Base-by-base conservation (phyloP, 2,888 invertebrate species). In the Tortricodes alternella region DNA sequence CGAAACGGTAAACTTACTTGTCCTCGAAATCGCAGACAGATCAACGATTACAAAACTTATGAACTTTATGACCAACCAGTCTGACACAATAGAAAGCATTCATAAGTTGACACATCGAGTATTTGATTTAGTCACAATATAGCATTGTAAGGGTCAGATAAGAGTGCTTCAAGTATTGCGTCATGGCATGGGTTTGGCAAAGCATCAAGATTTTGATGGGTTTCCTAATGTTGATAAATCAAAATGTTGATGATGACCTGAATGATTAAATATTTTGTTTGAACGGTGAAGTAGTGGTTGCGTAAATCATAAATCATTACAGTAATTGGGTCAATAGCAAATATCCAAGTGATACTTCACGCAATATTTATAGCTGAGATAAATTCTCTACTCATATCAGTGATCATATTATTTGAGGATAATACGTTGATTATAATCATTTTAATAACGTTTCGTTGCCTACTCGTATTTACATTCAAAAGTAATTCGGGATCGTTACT, bases 41-140 rank as follows among this genome's bases (percentile, higher is more conserved):
- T 8, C 8, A 39, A 23, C 11, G n/a, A 46, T 52, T 37, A 44
- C 44, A 19, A 39, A 39, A 46, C 21, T 21, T 23, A 11, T 34
- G 24, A 48, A 34, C 48, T 41, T 53, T 48, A 53, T 38, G 18
- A 21, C n/a, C 15, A n/a, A 18, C 24, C 5, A 21, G 18, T 27
- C 29, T 29, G 27, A 53, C 27, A 52, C 34, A 46, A 53, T n/a
- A 53, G 53, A 53, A 37, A 38, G 8, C 46, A 46, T 53, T 53
- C 46, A 53, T 35, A 51, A 32, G 41, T 48, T 48, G 52, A 52
- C 52, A 34, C 19, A 41, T 41, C 11, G 35, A 38, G 8, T 48
- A 16, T 55, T 55, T 55, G 53, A 48, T 48, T 35, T 39, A 35
- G 24, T 34, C 16, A 35, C 27, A 55, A 55, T 55, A 53, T 48